phyloP scores from a whole-genome alignment of 2,888 invertebrate species.

The Stenotaenia linearis region DNA sequence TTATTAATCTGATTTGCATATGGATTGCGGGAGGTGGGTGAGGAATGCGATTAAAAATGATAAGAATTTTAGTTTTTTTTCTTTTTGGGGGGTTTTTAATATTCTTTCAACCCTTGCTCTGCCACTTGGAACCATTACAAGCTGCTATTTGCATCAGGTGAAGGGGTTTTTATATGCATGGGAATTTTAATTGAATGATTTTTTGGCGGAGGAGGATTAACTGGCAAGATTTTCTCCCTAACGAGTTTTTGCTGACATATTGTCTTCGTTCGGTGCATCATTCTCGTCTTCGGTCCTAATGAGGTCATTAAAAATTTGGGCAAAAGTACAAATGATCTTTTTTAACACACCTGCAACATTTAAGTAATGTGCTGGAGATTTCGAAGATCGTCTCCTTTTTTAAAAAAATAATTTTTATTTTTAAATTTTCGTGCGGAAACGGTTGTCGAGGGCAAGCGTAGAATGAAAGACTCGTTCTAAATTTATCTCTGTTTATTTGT shows the following conservation, averaged over 20 bases:
- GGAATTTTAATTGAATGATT: conserved; percentile 32
- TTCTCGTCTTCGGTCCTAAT: neutral
- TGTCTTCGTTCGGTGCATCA: conserved; percentile 19
- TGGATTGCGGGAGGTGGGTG: neutral
- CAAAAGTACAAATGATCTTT: neutral
- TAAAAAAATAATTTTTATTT: neutral
- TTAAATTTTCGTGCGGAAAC: neutral
- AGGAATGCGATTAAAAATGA: neutral
- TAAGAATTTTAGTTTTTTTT: neutral
- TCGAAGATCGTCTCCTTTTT: neutral
- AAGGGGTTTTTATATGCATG: conserved; percentile 27
- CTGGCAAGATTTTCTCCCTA: neutral
- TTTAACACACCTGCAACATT: neutral
- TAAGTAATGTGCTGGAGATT: neutral
- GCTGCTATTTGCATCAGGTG: neutral
- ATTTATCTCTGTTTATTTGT: neutral
- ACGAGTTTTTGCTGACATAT: conserved; percentile 20
- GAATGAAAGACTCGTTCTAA: neutral
- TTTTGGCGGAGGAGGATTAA: neutral
- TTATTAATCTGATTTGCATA: neutral
- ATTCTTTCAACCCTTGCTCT: neutral
- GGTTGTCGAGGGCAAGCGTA: neutral
- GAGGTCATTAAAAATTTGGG: conserved; percentile 21
- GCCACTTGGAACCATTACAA: neutral
- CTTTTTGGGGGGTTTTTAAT: neutral